phyloP scores from a whole-genome alignment of 2,888 invertebrate genomes.

The Tiphia femorata region DNA sequence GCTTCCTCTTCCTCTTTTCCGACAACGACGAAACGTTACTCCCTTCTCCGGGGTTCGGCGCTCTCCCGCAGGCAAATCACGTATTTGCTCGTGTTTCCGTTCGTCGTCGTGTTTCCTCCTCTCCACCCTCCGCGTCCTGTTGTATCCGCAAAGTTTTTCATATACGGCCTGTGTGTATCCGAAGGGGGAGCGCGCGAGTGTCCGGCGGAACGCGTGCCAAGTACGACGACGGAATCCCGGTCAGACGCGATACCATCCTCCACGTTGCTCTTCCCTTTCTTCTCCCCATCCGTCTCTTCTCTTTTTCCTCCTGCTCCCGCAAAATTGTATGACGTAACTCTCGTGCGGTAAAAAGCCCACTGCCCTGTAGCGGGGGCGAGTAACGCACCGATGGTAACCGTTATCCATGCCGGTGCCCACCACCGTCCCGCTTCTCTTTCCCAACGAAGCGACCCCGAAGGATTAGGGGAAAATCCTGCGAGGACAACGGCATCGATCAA shows the following conservation, averaged over 20 bases:
- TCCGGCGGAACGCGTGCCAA: conserved; percentile 19
- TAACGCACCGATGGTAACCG: too few species aligned
- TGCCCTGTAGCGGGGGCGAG: too few species aligned
- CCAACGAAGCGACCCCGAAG: too few species aligned
- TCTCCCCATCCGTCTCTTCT: too few species aligned
- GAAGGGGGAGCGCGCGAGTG: too few species aligned
- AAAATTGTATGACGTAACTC: too few species aligned
- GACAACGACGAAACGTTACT: background rate
- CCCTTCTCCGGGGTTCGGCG: background rate
- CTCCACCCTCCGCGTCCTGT: conserved; percentile 26
- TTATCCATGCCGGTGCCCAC: too few species aligned
- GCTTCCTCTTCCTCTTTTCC: conserved; percentile 1
- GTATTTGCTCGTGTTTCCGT: conserved; percentile 41
- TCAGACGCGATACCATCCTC: background rate
- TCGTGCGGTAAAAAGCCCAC: too few species aligned
- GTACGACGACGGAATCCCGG: conserved; percentile 13
- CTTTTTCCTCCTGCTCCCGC: too few species aligned
- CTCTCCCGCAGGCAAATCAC: conserved; percentile 36
- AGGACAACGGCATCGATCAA: conserved; percentile 42
- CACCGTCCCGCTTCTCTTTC: too few species aligned
- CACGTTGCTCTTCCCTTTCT: background rate
- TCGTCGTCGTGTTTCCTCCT: too few species aligned
- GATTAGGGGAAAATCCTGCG: background rate
- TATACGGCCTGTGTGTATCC: conserved; percentile 21
- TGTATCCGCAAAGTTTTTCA: conserved; percentile 26